Conservation (phyloP, 2,888 invertebrate species). For the Monochamus alternatus region DNA sequence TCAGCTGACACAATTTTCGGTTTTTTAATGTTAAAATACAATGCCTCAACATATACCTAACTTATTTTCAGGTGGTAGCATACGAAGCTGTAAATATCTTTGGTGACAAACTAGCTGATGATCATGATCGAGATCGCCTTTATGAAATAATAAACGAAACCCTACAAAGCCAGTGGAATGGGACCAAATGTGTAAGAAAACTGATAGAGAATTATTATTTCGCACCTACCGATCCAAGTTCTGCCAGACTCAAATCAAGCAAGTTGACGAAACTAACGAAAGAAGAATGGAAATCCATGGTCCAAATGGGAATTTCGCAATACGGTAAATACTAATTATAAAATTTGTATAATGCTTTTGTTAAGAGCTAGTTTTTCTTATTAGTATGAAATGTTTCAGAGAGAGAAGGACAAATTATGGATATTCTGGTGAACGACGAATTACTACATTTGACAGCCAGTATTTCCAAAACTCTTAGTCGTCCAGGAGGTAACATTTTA, state of each 20-base stretch:
- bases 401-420: conserved; percentile 75
- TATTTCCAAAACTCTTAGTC: conserved; percentile 77
- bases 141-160: conserved; percentile 76
- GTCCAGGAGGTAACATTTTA: conserved; percentile 78
- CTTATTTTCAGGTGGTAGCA: conserved; percentile 75
- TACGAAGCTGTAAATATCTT: conserved; percentile 86
- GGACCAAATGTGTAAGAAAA: conserved; percentile 31
- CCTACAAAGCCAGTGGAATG: conserved; percentile 68
- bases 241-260: conserved; percentile 42
- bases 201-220: conserved; percentile 52
- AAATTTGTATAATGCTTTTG: neutral
- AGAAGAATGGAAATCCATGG: conserved; percentile 77
- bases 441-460: conserved; percentile 78
- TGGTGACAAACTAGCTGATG: conserved; percentile 80
- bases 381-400: conserved; percentile 69
- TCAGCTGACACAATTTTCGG: too few species aligned
- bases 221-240: conserved; percentile 59
- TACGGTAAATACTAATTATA: conserved; percentile 73
- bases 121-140: conserved; percentile 79
- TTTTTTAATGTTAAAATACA: too few species aligned
- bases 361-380: neutral
- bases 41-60: neutral
- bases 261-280: conserved; percentile 65
- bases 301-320: conserved; percentile 78
- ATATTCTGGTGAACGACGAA: conserved; percentile 79